These are phyloP conservation scores for Amblyopsis rosae DNA, from an alignment of 2,113 vertebrate genomes.

Conservation along the genomic window DNA sequence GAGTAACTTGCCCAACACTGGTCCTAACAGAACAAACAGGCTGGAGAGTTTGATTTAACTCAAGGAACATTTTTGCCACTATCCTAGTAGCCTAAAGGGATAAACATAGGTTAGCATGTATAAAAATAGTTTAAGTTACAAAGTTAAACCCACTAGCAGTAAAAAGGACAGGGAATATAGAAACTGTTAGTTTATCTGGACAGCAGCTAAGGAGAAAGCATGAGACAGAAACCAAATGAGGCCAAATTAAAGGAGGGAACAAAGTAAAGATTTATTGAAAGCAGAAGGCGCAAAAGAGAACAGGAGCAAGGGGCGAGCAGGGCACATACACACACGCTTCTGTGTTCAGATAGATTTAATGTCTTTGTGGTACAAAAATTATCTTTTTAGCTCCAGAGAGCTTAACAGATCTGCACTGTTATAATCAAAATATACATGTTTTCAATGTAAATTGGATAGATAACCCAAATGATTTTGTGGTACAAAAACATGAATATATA, in stretches of 20 bases:
- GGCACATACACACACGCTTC: slow-evolving; percentile 57
- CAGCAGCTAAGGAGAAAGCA: slow-evolving; percentile 44
- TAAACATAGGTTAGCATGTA: slow-evolving; percentile 23
- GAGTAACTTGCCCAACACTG: no score
- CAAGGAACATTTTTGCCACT: no score
- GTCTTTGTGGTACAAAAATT: slow-evolving; percentile 75
- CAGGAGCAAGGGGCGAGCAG: slow-evolving; percentile 36
- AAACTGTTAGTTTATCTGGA: slow-evolving; percentile 67
- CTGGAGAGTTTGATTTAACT: no score
- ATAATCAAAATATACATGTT: slow-evolving; percentile 80
- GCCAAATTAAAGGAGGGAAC: slow-evolving; percentile 71
- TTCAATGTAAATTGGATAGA: slow-evolving; percentile 69
- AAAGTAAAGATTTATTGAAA: slow-evolving; percentile 81
- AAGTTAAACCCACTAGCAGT: slow-evolving; percentile 50
- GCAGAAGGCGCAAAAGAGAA: slow-evolving; percentile 65
- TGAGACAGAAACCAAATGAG: slow-evolving; percentile 67
- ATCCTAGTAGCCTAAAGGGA: background rate
- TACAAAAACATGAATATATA: slow-evolving; percentile 81
- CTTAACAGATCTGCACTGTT: slow-evolving; percentile 60
- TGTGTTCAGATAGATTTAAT: slow-evolving; percentile 77
- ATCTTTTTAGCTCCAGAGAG: slow-evolving; percentile 64
- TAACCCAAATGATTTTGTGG: slow-evolving; percentile 74
- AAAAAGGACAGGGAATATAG: slow-evolving; percentile 54
- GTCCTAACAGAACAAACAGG: no score
- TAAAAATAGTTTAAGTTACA: slow-evolving; percentile 49